These are phyloP conservation scores for Scartelaos histophorus DNA, from an alignment of 2,113 vertebrate genomes.

Conservation along the genomic window DNA sequence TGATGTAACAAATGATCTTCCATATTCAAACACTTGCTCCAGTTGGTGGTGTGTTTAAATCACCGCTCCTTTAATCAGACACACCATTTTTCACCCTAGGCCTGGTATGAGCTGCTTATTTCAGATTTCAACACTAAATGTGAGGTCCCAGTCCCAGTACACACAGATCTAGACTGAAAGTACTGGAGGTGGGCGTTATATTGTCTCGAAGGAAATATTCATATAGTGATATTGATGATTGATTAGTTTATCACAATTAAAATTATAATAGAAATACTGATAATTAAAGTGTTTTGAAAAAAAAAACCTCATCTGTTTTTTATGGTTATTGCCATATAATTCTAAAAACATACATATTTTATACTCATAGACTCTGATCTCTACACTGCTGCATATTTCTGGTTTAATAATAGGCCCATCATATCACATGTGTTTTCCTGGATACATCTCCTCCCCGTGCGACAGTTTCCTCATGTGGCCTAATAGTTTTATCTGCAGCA, in stretches of 20 bases:
- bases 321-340: background rate
- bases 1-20: too few species aligned
- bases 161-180: constrained; percentile 1
- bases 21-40: background rate
- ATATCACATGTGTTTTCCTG: background rate
- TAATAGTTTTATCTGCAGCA: constrained; percentile 34
- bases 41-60: constrained; percentile 20
- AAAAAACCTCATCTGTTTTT: too few species aligned
- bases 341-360: background rate
- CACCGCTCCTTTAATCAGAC: constrained; percentile 34
- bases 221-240: too few species aligned
- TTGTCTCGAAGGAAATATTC: background rate
- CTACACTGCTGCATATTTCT: constrained; percentile 12
- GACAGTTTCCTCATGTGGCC: constrained; percentile 18
- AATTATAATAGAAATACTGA: too few species aligned
- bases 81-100: constrained; percentile 25
- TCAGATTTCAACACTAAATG: constrained; percentile 44
- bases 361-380: constrained; percentile 16
- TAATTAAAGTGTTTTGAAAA: too few species aligned
- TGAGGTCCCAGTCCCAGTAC: constrained; percentile 46
- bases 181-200: background rate
- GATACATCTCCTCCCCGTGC: constrained; percentile 17
- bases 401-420: constrained; percentile 1
- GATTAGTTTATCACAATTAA: too few species aligned
- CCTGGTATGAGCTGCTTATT: constrained; percentile 29